These are phyloP conservation scores for Pithecia hirsuta DNA, from an alignment of 2,797 vertebrate genomes.

Conservation along the genomic window DNA sequence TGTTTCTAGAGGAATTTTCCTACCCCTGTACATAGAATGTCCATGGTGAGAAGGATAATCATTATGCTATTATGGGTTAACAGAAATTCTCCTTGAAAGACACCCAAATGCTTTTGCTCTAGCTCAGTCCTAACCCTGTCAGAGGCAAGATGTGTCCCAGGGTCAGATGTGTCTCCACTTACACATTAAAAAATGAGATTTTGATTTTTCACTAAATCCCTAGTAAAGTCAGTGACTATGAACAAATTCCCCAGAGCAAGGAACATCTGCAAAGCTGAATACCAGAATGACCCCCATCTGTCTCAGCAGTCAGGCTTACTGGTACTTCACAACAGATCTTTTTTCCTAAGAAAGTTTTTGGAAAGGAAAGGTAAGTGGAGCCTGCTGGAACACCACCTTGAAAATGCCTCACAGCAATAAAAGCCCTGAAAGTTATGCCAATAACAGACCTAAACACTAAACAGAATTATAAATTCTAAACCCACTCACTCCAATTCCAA, in stretches of 20 bases:
- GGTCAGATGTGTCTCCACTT: neutral
- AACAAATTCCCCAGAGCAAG: neutral
- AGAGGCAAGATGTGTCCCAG: neutral
- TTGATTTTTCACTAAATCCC: neutral
- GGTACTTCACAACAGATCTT: neutral
- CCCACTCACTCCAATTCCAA: neutral
- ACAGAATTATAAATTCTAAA: neutral
- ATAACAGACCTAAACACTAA: neutral
- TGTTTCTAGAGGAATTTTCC: neutral
- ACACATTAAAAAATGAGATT: neutral
- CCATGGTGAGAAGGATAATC: neutral
- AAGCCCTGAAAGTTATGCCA: neutral
- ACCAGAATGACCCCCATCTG: neutral
- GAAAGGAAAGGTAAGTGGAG: neutral
- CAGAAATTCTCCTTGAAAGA: neutral
- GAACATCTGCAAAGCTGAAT: neutral
- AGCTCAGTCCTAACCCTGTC: neutral
- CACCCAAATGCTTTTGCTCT: neutral
- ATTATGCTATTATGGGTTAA: neutral
- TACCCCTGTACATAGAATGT: neutral
- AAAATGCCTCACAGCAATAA: neutral
- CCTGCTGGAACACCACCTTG: neutral
- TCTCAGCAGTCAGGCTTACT: neutral
- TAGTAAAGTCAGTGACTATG: neutral
- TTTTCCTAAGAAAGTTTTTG: neutral